phyloP scores from a whole-genome alignment of 2,888 invertebrate species.

The Poecilobothrus nobilitatus region DNA sequence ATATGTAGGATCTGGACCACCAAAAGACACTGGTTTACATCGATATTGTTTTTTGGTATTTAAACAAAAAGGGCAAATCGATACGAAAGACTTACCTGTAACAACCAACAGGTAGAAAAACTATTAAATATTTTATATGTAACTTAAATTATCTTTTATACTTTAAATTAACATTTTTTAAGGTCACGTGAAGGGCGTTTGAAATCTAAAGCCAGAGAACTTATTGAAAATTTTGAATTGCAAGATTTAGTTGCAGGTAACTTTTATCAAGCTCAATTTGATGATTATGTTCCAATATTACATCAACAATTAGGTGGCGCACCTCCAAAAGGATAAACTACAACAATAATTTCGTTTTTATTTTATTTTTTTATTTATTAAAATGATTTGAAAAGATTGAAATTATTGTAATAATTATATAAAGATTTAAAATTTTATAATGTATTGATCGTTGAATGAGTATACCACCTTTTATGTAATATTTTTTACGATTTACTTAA shows the following conservation, averaged over 20 bases:
- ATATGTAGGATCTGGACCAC: conserved; percentile 76
- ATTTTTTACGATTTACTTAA: no score
- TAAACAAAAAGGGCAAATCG: conserved; percentile 68
- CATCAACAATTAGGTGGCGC: conserved; percentile 31
- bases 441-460: no score
- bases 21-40: conserved; percentile 59
- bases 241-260: conserved; percentile 70
- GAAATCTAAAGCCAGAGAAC: conserved; percentile 51
- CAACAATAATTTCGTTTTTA: no score
- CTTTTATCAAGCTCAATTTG: conserved; percentile 70
- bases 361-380: no score
- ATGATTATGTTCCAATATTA: conserved; percentile 64
- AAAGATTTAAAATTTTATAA: no score
- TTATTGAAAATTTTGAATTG: conserved; percentile 64
- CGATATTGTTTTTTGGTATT: conserved; percentile 67
- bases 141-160: no score
- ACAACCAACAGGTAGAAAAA: conserved; percentile 14
- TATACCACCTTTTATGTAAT: no score
- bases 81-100: conserved; percentile 35
- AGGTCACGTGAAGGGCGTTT: conserved; percentile 34
- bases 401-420: no score
- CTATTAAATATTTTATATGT: not conserved
- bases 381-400: no score
- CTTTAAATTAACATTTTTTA: not conserved
- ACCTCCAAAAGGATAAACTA: not conserved